Evolutionary conservation across 2,888 invertebrate species (phyloP), one percentile per base, ranked within the genome.

Genomic region (Agrilus cyanescens): DNA sequence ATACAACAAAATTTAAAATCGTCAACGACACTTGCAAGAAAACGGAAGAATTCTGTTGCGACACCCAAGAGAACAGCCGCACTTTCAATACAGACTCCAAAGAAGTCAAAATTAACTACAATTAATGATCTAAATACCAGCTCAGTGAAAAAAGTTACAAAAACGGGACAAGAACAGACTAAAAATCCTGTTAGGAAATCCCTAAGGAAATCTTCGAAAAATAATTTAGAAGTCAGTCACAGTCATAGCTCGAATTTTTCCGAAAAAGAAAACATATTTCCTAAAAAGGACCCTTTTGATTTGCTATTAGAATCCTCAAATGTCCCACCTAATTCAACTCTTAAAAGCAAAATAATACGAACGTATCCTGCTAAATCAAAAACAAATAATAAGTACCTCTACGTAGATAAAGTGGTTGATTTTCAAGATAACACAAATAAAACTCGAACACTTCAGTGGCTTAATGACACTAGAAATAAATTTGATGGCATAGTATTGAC

Each of bases 401-500:
- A 18, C 15, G 31, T 18, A 29, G 43, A 50, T 40, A 49, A 47
- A 37, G 40, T 53, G 12, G 32, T 50, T 8, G 42, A 52, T 14
- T 56, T 57, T 44, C 40, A 52, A 12, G 50, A 55, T 38, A 30
- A 47, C 34, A 31, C 41, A 7, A 53, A 48, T 34, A 53, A 48
- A 41, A 31, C 40, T 7, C 44, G 44, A 7, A 52, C 55, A 15
- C 31, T 56, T 6, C 32, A 51, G 25, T 61, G 60, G 60, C 45
- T 60, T 30, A 50, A 54, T 32, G 54, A 60, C 41, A 55, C 43
- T 15, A 48, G 49, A 33, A 56, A 60, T 40, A 49, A 44, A 42
- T 58, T 58, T 41, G 57, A 58, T 37, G 46, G 50, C 37, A 45
- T 55, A 12, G 49, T 53, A 13, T 51, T 51, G 39, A 56, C 54